Conservation (phyloP, 2,797 vertebrate genomes). For the Leucoraja ocellata region DNA sequence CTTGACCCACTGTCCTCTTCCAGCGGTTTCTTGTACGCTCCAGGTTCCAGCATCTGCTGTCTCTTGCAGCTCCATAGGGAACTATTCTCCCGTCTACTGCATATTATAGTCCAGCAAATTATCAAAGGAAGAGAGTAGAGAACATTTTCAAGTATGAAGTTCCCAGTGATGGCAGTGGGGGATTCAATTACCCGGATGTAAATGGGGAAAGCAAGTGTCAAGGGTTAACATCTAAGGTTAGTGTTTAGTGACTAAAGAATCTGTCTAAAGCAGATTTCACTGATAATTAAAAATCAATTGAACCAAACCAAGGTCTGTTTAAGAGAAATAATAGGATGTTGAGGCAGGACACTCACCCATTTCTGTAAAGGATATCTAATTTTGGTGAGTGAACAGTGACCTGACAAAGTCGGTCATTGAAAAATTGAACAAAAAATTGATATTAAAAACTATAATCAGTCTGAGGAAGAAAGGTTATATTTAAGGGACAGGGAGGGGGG, state of each 20-base stretch:
- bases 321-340: not conserved
- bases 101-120: no score
- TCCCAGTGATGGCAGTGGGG: no score
- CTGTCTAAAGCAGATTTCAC: not conserved
- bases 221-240: not conserved
- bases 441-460: not conserved
- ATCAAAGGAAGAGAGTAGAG: no score
- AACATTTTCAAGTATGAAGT: no score
- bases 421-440: not conserved
- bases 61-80: no score
- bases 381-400: not conserved
- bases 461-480: not conserved
- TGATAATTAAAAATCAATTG: not conserved
- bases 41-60: no score
- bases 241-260: not conserved
- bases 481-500: no score
- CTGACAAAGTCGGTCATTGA: not conserved
- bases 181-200: no score
- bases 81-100: no score
- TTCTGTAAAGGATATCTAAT: not conserved
- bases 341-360: not conserved
- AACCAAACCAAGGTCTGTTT: not conserved
- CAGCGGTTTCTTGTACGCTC: no score
- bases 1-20: no score
- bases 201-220: not conserved